Percentiles rank a stretch among this genome's conserved stretches.
These are phyloP conservation scores for Latrodectus elegans DNA, from an alignment of 2,888 invertebrate species.

Conservation along the genomic window DNA sequence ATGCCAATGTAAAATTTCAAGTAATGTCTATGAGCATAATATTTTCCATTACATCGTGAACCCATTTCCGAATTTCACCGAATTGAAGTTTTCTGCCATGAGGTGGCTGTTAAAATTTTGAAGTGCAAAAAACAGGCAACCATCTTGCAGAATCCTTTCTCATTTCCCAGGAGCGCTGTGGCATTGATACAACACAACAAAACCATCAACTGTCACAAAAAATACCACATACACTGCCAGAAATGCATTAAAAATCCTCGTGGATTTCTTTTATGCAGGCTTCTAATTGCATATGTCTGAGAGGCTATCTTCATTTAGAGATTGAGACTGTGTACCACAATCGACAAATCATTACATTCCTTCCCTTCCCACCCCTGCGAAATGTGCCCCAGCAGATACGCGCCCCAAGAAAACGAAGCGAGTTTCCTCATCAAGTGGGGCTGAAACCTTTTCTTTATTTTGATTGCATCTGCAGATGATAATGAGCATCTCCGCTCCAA, in stretches of 20 bases:
- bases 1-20: too few species aligned
- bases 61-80: too few species aligned
- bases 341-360: constrained; percentile 3
- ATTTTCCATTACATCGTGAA: too few species aligned
- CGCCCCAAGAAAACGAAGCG: constrained; percentile 42
- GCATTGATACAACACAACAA: neutral
- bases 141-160: neutral
- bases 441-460: constrained; percentile 60
- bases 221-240: too few species aligned
- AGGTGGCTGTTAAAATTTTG: too few species aligned
- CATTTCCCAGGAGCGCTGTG: neutral
- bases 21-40: too few species aligned
- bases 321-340: neutral
- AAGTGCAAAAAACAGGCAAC: neutral
- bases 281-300: too few species aligned
- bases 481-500: constrained; percentile 66
- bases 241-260: too few species aligned
- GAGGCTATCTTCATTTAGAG: too few species aligned
- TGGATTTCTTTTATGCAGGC: too few species aligned
- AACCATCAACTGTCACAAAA: too few species aligned
- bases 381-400: constrained; percentile 28
- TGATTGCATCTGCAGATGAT: constrained; percentile 64
- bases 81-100: too few species aligned
- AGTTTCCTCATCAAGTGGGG: constrained; percentile 25
- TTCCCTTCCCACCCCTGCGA: neutral